Conservation (phyloP, 2,113 vertebrate species). For the Pseudonaja textilis region DNA sequence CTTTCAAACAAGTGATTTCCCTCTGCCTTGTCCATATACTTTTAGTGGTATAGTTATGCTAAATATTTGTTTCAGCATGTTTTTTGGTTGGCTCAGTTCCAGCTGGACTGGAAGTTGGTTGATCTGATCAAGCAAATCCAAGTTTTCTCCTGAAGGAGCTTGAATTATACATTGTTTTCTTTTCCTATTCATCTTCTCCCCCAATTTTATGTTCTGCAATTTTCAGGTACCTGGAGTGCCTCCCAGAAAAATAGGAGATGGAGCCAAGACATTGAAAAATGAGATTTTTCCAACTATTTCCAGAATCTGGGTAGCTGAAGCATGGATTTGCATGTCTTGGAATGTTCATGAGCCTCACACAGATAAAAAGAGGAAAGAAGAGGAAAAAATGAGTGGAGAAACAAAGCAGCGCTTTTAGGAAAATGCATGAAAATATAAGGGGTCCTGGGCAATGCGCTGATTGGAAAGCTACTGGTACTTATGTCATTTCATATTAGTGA, state of each 20-base stretch:
- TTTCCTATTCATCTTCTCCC: not conserved
- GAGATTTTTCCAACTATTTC: conserved; percentile 36
- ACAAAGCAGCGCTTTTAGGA: conserved; percentile 1
- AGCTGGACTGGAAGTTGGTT: conserved; percentile 42
- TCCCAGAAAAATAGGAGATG: conserved; percentile 62
- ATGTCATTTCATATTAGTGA: conserved; percentile 6
- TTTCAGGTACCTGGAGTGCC: conserved; percentile 65
- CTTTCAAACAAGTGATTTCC: not conserved
- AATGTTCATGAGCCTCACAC: conserved; percentile 27
- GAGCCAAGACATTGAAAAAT: conserved; percentile 44
- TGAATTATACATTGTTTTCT: conserved; percentile 50
- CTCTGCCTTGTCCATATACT: not conserved
- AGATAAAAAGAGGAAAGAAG: not conserved
- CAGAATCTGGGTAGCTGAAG: conserved; percentile 31
- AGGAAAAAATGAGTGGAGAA: not conserved
- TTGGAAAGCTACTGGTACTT: not conserved
- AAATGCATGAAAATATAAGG: not conserved
- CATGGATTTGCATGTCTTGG: conserved; percentile 39
- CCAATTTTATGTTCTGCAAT: conserved; percentile 52
- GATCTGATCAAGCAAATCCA: conserved; percentile 55
- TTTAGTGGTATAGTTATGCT: not conserved
- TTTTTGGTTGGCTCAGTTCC: conserved; percentile 42
- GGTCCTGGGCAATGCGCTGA: accelerated
- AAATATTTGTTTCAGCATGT: not conserved
- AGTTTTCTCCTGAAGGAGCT: conserved; percentile 47